Evolutionary conservation across 2,888 invertebrate species (phyloP), one percentile per base, ranked within the genome.

Genomic region (Apamea anceps): DNA sequence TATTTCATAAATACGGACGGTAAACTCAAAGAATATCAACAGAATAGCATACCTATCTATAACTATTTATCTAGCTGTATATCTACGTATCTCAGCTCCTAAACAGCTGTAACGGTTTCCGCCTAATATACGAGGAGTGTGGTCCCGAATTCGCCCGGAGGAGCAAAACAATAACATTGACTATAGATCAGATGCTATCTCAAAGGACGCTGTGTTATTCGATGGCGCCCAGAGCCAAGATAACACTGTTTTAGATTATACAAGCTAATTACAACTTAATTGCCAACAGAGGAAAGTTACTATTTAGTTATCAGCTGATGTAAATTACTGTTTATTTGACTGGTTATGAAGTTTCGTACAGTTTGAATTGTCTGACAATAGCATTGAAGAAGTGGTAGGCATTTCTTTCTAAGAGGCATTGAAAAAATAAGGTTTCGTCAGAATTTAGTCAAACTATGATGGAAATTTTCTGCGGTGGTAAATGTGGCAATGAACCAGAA

Each of bases 101-200:
- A 71, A 85, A 73, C 76, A 81, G 32, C 77, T 66, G 60, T 85
- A 66, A 70, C 77, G 37, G 75, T 75, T 71, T 42, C 65, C 54
- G 42, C 18, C 45, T 71, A 85, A 80, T 80, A 72, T 73, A 74
- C 60, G 48, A 85, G 51, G 37, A 78, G 21, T 75, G 72, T 77
- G 72, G 74, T 48, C 72, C 72, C 80, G 18, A 71, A 84, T 75
- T 72, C 51, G 79, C 87, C 75, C 63, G 72, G 57, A 86, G 75
- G 60, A 82, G 60, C 82, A 80, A 85, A 87, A 85, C 85, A 87
- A 87, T 87, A 87, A 87, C 87, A 85, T 79, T 77, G 66, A 72
- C 77, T 67, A 87, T 82, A 88, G 72, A 88, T 89, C 79, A 88
- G 79, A 82, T 76, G 68, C 4, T 89, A 88, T 87, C 87, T 88